These are phyloP conservation scores for Gymnopithys bicolor DNA, from an alignment of 2,797 vertebrate species.

Conservation along the genomic window DNA sequence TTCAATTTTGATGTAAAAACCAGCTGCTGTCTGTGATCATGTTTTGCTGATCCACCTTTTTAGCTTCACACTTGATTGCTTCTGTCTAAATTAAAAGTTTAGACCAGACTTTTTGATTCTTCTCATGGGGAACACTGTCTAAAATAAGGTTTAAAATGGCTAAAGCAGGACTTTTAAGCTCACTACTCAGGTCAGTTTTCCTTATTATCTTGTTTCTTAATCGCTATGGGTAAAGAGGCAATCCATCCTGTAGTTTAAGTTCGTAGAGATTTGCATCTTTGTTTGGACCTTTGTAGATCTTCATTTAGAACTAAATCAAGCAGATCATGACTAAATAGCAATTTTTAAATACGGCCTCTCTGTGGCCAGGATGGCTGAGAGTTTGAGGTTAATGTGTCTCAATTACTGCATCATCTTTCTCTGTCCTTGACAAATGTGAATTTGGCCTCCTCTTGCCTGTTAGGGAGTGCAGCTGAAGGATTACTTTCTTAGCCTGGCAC, in stretches of 20 bases:
- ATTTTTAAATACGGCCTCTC: not conserved
- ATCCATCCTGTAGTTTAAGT: not conserved
- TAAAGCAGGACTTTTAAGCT: not conserved
- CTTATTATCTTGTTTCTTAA: not conserved
- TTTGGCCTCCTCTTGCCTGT: not conserved
- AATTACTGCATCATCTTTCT: not conserved
- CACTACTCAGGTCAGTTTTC: not conserved
- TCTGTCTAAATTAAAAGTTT: not conserved
- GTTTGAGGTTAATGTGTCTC: not conserved
- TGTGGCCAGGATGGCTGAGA: not conserved
- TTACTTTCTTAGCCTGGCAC: not conserved
- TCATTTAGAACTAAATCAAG: not conserved
- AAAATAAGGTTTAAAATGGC: not conserved
- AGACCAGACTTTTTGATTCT: not conserved
- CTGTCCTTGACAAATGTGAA: not conserved
- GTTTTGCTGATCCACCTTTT: not conserved
- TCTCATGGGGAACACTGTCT: not conserved
- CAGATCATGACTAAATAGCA: not conserved
- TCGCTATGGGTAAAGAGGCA: not conserved
- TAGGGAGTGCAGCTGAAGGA: not conserved
- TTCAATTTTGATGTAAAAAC: not conserved
- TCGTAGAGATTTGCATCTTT: not conserved
- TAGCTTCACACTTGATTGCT: not conserved
- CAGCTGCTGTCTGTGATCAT: not conserved
- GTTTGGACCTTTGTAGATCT: not conserved